Percentiles rank a stretch among this genome's conserved stretches.
These are phyloP conservation scores for Tribolium castaneum DNA, from an alignment of 1,140 invertebrate genomes.

Conservation along the genomic window DNA sequence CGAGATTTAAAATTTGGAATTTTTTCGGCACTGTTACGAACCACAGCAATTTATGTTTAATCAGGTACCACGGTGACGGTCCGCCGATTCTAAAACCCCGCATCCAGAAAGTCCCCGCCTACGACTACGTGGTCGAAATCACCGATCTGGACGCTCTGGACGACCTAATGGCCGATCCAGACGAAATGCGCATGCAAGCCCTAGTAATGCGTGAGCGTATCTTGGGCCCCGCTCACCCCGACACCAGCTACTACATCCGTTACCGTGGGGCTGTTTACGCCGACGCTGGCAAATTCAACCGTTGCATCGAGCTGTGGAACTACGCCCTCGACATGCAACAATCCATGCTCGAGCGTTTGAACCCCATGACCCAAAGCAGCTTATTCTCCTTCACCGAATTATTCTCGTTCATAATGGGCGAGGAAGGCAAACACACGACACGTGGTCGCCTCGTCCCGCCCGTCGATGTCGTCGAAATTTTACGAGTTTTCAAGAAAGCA, in stretches of 20 bases:
- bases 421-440: constrained; percentile 74
- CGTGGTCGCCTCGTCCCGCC: constrained; percentile 81
- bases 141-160: constrained; percentile 81
- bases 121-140: constrained; percentile 88
- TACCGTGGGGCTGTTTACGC: constrained; percentile 95
- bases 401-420: constrained; percentile 93
- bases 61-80: constrained; percentile 69
- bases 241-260: constrained; percentile 95
- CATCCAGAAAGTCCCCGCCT: constrained; percentile 78
- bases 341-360: constrained; percentile 90
- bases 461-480: constrained; percentile 82
- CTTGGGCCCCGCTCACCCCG: constrained; percentile 91
- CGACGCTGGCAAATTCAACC: constrained; percentile 90
- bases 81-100: constrained; percentile 63
- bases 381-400: constrained; percentile 94
- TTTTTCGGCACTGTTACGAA: no score
- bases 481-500: constrained; percentile 84
- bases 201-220: constrained; percentile 94
- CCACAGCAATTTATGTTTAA: no score
- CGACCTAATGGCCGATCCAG: constrained; percentile 89
- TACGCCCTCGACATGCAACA: constrained; percentile 98
- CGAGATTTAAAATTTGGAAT: no score
- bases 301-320: constrained; percentile 94
- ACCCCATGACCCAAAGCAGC: constrained; percentile 93
- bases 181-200: constrained; percentile 97